Evolutionary conservation across 2,113 vertebrate genomes (phyloP).

Genomic region (Cromileptes altivelis): DNA sequence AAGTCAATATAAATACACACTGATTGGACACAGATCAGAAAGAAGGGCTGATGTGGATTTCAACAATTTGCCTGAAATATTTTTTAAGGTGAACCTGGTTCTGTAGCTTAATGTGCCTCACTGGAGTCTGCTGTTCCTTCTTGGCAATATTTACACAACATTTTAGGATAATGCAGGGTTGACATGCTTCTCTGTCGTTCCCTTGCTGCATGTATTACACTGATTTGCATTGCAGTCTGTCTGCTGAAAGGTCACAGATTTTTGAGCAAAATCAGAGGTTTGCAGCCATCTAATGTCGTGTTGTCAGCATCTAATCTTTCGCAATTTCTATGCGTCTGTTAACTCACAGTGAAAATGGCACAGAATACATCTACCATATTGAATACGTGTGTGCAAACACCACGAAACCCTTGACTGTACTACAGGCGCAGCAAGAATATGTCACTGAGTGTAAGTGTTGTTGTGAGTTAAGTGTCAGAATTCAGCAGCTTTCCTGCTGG

Average conservation of each 20-base stretch:
- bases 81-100: conserved; percentile 1
- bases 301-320: not conserved
- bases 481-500: not conserved
- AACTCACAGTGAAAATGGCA: not conserved
- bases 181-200: not conserved
- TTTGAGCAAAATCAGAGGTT: not conserved
- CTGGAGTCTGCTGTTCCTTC: conserved; percentile 1
- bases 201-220: not conserved
- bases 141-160: not conserved
- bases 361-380: not conserved
- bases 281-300: not conserved
- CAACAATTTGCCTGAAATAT: not conserved
- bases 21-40: conserved; percentile 11
- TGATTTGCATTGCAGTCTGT: not conserved
- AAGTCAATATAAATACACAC: not conserved
- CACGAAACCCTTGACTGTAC: not conserved
- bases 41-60: not conserved
- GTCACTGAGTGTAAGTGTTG: not conserved
- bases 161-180: not conserved
- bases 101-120: not conserved
- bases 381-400: not conserved
- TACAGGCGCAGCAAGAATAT: not conserved
- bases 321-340: not conserved
- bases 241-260: not conserved
- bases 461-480: conserved; percentile 15